phyloP scores from a whole-genome alignment of 2,113 vertebrate species.

The Pterophyllum scalare region DNA sequence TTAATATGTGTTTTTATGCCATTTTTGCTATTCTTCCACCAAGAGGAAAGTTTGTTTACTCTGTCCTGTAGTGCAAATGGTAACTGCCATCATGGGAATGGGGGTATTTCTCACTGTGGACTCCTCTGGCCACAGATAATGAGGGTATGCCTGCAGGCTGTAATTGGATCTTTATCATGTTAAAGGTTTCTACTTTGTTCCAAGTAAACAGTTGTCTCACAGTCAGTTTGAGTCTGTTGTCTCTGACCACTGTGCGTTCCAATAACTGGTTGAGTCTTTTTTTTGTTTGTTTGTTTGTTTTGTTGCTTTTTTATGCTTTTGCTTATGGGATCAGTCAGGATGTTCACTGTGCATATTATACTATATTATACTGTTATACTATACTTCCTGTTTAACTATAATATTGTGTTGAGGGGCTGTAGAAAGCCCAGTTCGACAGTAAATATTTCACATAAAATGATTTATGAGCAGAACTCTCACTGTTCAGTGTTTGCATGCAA shows the following conservation, averaged over 20 bases:
- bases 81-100: constrained; percentile 57
- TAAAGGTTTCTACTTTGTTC: constrained; percentile 54
- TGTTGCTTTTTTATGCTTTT: neutral
- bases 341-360: constrained; percentile 6
- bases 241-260: constrained; percentile 6
- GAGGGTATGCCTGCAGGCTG: constrained; percentile 62
- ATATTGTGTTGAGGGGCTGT: neutral
- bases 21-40: constrained; percentile 53
- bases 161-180: constrained; percentile 72
- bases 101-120: constrained; percentile 56
- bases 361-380: no score
- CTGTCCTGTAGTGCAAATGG: constrained; percentile 59
- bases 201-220: constrained; percentile 54
- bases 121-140: constrained; percentile 60
- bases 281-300: neutral
- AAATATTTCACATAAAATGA: neutral
- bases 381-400: neutral
- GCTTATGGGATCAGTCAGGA: constrained; percentile 24
- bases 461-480: neutral
- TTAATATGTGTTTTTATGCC: constrained; percentile 64
- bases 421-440: neutral
- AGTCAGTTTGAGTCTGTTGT: constrained; percentile 29
- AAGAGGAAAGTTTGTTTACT: constrained; percentile 75
- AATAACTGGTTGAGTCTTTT: neutral
- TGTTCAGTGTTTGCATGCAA: neutral